Conservation (phyloP, 2,113 vertebrate species). For the Channa maculata region DNA sequence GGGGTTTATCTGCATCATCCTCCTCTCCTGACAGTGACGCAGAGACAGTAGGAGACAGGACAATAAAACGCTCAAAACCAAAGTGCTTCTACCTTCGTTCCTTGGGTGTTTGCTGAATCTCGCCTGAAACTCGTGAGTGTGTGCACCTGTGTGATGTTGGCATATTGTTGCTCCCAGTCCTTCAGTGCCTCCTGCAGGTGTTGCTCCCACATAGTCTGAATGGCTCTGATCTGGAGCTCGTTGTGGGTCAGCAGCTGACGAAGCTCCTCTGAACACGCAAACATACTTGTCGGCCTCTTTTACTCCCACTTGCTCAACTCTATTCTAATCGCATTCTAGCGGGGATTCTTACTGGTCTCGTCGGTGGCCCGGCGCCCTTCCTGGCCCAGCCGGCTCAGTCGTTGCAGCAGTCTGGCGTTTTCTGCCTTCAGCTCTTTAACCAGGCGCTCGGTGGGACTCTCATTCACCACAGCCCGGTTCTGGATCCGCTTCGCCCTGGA, state of each 20-base stretch:
- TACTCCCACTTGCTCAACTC: no score
- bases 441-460: slow-evolving; percentile 86
- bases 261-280: slow-evolving; percentile 80
- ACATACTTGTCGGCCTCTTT: background rate
- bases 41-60: background rate
- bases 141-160: slow-evolving; percentile 82
- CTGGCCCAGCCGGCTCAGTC: slow-evolving; percentile 80
- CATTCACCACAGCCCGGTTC: slow-evolving; percentile 89
- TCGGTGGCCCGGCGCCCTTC: slow-evolving; percentile 81
- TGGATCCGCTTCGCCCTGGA: slow-evolving; percentile 89
- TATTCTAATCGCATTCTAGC: background rate
- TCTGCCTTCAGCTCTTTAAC: slow-evolving; percentile 86
- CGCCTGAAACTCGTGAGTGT: background rate
- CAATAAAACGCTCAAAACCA: background rate
- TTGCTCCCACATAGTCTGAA: slow-evolving; percentile 86
- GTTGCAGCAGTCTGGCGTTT: slow-evolving; percentile 79
- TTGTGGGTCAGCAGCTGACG: slow-evolving; percentile 81
- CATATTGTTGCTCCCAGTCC: slow-evolving; percentile 87
- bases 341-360: slow-evolving; percentile 80
- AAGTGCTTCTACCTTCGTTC: background rate
- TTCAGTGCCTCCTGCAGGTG: slow-evolving; percentile 85
- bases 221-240: slow-evolving; percentile 79
- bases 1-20: slow-evolving; percentile 87
- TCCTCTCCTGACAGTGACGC: slow-evolving; percentile 81
- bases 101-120: background rate